phyloP scores from a whole-genome alignment of 2,113 vertebrate species.

The Hippocampus zosterae region DNA sequence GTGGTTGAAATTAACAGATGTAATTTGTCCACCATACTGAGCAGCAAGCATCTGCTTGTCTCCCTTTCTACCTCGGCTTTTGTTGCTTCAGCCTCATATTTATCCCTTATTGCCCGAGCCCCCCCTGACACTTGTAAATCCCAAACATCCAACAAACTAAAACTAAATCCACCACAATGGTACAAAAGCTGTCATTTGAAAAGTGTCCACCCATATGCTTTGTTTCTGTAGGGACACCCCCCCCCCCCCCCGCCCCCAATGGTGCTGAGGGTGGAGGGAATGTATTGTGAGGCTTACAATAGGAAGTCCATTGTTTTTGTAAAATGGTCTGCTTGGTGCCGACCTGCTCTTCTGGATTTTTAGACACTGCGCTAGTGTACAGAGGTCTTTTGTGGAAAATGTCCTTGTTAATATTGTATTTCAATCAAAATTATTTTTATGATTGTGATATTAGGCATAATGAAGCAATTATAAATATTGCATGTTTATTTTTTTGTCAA shows the following conservation, averaged over 20 bases:
- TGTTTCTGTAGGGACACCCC: slow-evolving; percentile 40
- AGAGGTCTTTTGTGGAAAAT: neutral
- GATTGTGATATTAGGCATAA: neutral
- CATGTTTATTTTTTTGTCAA: too few species aligned
- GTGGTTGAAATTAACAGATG: neutral
- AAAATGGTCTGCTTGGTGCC: slow-evolving; percentile 40
- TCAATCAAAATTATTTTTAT: neutral
- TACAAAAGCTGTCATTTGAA: slow-evolving; percentile 58
- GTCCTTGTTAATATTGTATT: neutral
- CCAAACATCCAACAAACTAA: slow-evolving; percentile 29
- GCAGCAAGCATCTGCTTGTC: slow-evolving; percentile 16
- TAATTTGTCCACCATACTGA: slow-evolving; percentile 2
- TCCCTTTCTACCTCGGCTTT: slow-evolving; percentile 8
- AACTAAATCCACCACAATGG: slow-evolving; percentile 39
- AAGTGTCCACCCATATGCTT: slow-evolving; percentile 44
- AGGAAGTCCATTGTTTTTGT: slow-evolving; percentile 53
- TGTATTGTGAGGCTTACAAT: slow-evolving; percentile 59
- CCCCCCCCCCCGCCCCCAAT: slow-evolving; percentile 9
- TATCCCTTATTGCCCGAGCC: slow-evolving; percentile 29
- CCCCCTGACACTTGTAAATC: slow-evolving; percentile 32
- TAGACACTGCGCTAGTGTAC: slow-evolving; percentile 28
- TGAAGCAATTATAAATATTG: neutral
- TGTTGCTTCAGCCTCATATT: slow-evolving; percentile 25
- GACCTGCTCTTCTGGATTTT: slow-evolving; percentile 35
- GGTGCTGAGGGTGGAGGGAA: slow-evolving; percentile 31